phyloP scores from a whole-genome alignment of 1,140 invertebrate species.

The Cydia pomonella region DNA sequence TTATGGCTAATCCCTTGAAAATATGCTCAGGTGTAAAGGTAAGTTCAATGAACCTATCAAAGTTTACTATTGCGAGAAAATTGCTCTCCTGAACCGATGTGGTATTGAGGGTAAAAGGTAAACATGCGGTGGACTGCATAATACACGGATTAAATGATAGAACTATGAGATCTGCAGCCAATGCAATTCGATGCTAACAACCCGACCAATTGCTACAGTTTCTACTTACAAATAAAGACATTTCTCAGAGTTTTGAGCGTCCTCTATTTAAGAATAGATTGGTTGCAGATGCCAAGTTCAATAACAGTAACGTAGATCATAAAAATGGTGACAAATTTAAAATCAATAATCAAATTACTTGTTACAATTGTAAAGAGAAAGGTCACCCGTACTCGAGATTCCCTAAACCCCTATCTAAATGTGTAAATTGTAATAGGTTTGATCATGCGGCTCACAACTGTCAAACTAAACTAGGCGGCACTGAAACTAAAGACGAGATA shows the following conservation, averaged over 20 bases:
- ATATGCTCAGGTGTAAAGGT: conserved; percentile 46
- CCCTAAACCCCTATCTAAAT: conserved; percentile 39
- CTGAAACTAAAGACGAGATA: neutral
- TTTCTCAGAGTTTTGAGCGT: neutral
- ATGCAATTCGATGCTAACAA: conserved; percentile 40
- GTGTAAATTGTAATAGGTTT: conserved; percentile 36
- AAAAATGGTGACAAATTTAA: conserved; percentile 1
- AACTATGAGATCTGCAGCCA: conserved; percentile 43
- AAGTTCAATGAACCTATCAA: conserved; percentile 46
- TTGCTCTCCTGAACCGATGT: conserved; percentile 46
- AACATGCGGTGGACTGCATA: conserved; percentile 50
- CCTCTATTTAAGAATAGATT: conserved; percentile 16
- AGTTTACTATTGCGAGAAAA: conserved; percentile 49
- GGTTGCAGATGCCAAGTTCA: neutral
- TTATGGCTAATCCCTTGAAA: conserved; percentile 49
- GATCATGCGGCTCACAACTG: conserved; percentile 37
- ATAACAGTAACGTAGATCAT: neutral
- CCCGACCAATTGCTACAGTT: conserved; percentile 47
- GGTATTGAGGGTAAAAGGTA: conserved; percentile 46
- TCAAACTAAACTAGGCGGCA: neutral
- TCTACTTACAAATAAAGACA: conserved; percentile 45
- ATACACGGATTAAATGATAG: conserved; percentile 47
- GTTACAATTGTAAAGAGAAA: conserved; percentile 44
- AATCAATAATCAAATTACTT: conserved; percentile 28
- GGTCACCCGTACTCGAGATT: conserved; percentile 37